Percentiles rank a stretch among this genome's conserved stretches.
phyloP scores from a whole-genome alignment of 2,888 invertebrate species.

The Cryptocheilus praepositus region DNA sequence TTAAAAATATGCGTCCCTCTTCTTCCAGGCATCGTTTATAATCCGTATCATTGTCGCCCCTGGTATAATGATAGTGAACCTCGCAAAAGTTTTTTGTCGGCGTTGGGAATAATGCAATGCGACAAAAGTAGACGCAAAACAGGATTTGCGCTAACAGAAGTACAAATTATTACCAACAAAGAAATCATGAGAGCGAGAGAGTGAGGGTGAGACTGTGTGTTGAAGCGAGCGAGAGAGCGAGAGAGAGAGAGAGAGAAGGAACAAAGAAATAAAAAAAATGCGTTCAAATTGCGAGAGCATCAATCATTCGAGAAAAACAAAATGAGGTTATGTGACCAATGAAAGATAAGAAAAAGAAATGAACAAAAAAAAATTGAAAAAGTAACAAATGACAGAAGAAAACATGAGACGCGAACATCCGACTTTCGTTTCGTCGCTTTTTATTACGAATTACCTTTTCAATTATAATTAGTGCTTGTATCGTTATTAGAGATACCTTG shows the following conservation, averaged over 20 bases:
- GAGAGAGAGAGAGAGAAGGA: conserved; percentile 20
- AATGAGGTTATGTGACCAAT: conserved; percentile 61
- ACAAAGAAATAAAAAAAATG: conserved; percentile 25
- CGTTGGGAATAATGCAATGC: conserved; percentile 63
- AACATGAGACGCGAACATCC: conserved; percentile 56
- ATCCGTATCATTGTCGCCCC: conserved; percentile 58
- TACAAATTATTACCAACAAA: conserved; percentile 62
- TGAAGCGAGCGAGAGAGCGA: conserved; percentile 23
- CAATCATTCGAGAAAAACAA: conserved; percentile 51
- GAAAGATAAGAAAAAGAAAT: not conserved
- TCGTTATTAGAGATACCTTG: conserved; percentile 66
- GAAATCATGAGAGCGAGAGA: conserved; percentile 10
- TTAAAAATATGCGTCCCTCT: too few species aligned
- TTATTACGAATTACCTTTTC: conserved; percentile 60
- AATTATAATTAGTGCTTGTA: conserved; percentile 66
- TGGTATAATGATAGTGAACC: conserved; percentile 56
- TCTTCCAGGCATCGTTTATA: conserved; percentile 30
- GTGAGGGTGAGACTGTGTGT: not conserved
- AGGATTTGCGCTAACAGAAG: conserved; percentile 66
- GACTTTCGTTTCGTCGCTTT: conserved; percentile 66
- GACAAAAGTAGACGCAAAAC: conserved; percentile 43
- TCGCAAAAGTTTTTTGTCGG: conserved; percentile 59
- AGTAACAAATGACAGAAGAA: too few species aligned
- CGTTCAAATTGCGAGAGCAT: conserved; percentile 56
- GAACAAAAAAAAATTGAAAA: conserved; percentile 24